A percentile compares a stretch with the other conserved stretches of the same genome.
Evolutionary conservation across 2,888 invertebrate species (phyloP).

Genomic region (Dasypolia templi): DNA sequence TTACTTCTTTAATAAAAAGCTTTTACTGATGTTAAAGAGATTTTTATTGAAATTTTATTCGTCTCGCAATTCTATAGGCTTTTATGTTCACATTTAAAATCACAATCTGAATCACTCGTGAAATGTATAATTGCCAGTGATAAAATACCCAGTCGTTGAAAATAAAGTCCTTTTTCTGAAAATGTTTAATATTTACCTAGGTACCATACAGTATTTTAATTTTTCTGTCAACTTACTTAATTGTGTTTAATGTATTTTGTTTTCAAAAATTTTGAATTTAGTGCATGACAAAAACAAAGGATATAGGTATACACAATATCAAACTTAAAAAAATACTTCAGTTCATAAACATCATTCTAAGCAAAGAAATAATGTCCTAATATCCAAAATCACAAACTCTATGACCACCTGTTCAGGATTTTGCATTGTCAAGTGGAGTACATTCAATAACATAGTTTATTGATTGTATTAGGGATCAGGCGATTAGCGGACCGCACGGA

Average conservation of each 20-base stretch:
- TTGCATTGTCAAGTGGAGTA: conserved; percentile 8
- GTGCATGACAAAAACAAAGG: not conserved
- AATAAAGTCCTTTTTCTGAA: not conserved
- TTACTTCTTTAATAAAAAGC: conserved; percentile 48
- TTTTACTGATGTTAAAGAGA: conserved; percentile 12
- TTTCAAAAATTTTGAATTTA: not conserved
- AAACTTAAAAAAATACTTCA: no score
- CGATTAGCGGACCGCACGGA: conserved; percentile 29
- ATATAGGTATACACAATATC: no score
- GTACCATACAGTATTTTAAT: no score
- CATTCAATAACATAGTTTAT: conserved; percentile 37
- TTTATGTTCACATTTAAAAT: conserved; percentile 44
- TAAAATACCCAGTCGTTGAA: conserved; percentile 11
- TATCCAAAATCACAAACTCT: not conserved
- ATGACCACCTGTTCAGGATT: not conserved
- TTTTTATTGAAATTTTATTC: conserved; percentile 45
- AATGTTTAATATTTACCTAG: no score
- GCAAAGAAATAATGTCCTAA: not conserved
- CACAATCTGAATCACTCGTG: conserved; percentile 25
- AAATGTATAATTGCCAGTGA: conserved; percentile 28
- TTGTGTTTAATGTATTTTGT: not conserved
- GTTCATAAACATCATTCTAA: no score
- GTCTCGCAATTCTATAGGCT: conserved; percentile 13
- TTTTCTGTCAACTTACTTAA: no score
- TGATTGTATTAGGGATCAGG: conserved; percentile 34